These are phyloP conservation scores for Philonicus albiceps DNA, from an alignment of 2,888 invertebrate species.

Conservation along the genomic window DNA sequence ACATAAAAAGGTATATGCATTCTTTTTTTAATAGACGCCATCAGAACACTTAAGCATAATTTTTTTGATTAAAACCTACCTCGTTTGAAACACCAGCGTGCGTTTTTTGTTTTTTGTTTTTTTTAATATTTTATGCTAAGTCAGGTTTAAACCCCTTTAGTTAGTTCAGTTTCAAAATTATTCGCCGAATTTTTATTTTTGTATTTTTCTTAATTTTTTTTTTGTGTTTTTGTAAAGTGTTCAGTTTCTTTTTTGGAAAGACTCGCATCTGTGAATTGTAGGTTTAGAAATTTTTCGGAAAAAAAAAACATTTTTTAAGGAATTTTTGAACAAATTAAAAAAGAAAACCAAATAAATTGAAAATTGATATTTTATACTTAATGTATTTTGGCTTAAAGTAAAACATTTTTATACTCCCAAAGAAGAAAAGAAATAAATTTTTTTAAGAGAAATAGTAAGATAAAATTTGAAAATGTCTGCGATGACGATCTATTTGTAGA, in stretches of 20 bases:
- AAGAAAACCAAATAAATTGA: slow-evolving; percentile 12
- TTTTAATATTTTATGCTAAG: not conserved
- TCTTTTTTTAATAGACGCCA: not conserved
- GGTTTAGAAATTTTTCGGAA: slow-evolving; percentile 27
- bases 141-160: not conserved
- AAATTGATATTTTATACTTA: not conserved
- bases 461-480: slow-evolving; percentile 29
- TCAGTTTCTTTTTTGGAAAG: slow-evolving; percentile 34
- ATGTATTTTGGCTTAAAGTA: not conserved
- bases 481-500: not conserved
- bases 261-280: slow-evolving; percentile 42
- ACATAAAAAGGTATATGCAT: not conserved
- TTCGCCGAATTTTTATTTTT: not conserved
- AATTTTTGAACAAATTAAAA: not conserved
- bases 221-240: not conserved
- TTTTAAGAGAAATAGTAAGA: not conserved
- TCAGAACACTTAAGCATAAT: not conserved
- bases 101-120: not conserved
- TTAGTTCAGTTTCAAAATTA: not conserved
- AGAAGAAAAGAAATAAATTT: not conserved
- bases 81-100: not conserved
- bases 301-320: slow-evolving; percentile 14
- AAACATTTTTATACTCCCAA: slow-evolving; percentile 21
- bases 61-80: not conserved
- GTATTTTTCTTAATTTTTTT: not conserved